Evolutionary conservation across 2,113 vertebrate species (phyloP).

Genomic region (Brienomyrus longianalis): DNA sequence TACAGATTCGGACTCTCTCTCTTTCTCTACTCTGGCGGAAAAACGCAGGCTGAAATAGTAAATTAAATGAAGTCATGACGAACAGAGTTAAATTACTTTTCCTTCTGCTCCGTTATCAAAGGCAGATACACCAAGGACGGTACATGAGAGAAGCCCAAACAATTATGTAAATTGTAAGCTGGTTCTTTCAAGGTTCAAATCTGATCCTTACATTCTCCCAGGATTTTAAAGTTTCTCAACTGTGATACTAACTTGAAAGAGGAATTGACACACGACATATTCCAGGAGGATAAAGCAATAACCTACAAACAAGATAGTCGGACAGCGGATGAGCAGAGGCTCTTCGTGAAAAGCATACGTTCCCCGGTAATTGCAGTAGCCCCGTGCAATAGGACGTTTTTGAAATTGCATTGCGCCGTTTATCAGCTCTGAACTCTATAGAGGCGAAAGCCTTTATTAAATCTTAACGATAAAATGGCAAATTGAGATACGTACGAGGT

Average conservation of each 20-base stretch:
- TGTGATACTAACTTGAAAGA: neutral
- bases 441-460: slow-evolving; percentile 8
- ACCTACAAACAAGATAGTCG: slow-evolving; percentile 9
- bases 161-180: slow-evolving; percentile 16
- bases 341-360: neutral
- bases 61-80: slow-evolving; percentile 17
- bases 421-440: neutral
- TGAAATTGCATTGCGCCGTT: neutral
- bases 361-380: neutral
- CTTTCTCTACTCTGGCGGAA: neutral
- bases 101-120: neutral
- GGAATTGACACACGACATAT: slow-evolving; percentile 8
- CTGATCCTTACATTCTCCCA: neutral
- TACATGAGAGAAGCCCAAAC: neutral
- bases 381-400: neutral
- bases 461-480: neutral
- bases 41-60: slow-evolving; percentile 7
- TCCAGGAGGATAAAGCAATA: slow-evolving; percentile 12
- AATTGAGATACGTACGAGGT: neutral
- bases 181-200: slow-evolving; percentile 10
- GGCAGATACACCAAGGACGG: neutral
- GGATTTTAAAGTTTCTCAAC: slow-evolving; percentile 4
- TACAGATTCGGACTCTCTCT: neutral
- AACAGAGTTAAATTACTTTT: slow-evolving; percentile 17
- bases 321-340: neutral